phyloP scores from a whole-genome alignment of 2,888 invertebrate genomes.

The Amaurobius ferox region DNA sequence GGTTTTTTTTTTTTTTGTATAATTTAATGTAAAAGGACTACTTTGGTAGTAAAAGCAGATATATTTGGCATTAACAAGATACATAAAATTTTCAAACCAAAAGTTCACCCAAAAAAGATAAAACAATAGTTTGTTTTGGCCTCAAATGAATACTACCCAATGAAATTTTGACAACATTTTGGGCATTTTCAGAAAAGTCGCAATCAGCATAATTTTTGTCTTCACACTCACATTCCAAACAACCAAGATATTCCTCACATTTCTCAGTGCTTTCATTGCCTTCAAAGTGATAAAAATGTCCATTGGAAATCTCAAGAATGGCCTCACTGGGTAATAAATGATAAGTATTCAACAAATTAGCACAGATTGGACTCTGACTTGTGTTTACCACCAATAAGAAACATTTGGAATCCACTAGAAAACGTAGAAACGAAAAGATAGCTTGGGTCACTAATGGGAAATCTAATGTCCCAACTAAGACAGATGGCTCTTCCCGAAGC shows the following conservation, averaged over 20 bases:
- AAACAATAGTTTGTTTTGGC: slow-evolving; percentile 33
- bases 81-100: too few species aligned
- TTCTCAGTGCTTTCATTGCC: neutral
- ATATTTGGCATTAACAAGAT: too few species aligned
- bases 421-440: slow-evolving; percentile 69
- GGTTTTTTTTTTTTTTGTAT: too few species aligned
- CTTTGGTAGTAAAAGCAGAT: too few species aligned
- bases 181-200: neutral
- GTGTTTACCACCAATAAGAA: slow-evolving; percentile 86
- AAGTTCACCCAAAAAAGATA: slow-evolving; percentile 34
- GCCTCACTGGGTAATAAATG: slow-evolving; percentile 32
- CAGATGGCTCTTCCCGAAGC: slow-evolving; percentile 68
- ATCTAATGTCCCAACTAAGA: slow-evolving; percentile 60
- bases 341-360: slow-evolving; percentile 80
- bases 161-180: neutral
- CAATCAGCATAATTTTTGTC: neutral
- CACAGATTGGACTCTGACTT: slow-evolving; percentile 78
- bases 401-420: slow-evolving; percentile 78
- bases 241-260: neutral
- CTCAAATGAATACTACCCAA: slow-evolving; percentile 29
- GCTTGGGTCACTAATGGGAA: slow-evolving; percentile 17
- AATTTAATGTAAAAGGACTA: too few species aligned
- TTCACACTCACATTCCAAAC: neutral
- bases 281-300: neutral
- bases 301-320: slow-evolving; percentile 44